A percentile compares a stretch with the other conserved stretches of the same genome.
Evolutionary conservation across 2,888 invertebrate genomes (phyloP).

Genomic region (Aspidiotus destructor): DNA sequence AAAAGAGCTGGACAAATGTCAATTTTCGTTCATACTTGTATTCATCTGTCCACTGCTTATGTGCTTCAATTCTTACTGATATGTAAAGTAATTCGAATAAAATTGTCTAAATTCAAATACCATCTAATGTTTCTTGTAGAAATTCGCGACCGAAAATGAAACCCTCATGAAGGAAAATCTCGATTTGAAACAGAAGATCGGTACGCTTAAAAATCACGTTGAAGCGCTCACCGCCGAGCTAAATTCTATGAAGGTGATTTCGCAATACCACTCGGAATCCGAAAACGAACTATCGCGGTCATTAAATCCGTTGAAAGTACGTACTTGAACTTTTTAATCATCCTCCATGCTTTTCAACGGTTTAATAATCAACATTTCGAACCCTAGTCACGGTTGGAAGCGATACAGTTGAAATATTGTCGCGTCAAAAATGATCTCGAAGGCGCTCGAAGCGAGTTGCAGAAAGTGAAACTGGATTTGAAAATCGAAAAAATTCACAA

Average conservation of each 20-base stretch:
- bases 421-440: slow-evolving; percentile 18
- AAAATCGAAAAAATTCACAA: not conserved
- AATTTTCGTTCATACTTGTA: too few species aligned
- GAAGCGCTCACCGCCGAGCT: slow-evolving; percentile 25
- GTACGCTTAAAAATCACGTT: slow-evolving; percentile 2
- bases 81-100: too few species aligned
- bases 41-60: too few species aligned
- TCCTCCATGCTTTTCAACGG: too few species aligned
- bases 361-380: not conserved
- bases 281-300: slow-evolving; percentile 21
- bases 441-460: slow-evolving; percentile 14
- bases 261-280: slow-evolving; percentile 25
- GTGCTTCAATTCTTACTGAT: too few species aligned
- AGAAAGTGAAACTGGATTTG: not conserved
- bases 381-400: slow-evolving; percentile 6
- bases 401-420: slow-evolving; percentile 10
- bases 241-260: slow-evolving; percentile 21
- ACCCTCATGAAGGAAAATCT: not conserved
- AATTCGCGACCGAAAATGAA: too few species aligned
- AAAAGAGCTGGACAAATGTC: too few species aligned
- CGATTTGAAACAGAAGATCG: slow-evolving; percentile 15
- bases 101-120: too few species aligned
- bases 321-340: too few species aligned
- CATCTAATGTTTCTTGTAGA: too few species aligned
- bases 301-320: slow-evolving; percentile 26